Evolutionary conservation across 2,888 invertebrate genomes (phyloP).

Genomic region (Shargacucullia verbasci): DNA sequence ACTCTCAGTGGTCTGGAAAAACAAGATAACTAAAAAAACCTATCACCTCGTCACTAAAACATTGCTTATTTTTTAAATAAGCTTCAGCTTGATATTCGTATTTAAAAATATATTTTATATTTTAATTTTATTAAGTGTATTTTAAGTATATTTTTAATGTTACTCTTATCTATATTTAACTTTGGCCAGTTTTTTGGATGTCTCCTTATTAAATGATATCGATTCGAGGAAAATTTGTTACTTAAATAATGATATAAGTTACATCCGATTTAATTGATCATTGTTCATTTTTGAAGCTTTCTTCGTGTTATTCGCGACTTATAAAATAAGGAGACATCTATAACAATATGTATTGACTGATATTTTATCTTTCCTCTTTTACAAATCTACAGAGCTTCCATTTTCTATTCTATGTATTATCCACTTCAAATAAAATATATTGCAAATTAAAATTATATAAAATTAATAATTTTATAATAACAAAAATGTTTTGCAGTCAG

Average conservation of each 20-base stretch:
- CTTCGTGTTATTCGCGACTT: too few relatives aligned
- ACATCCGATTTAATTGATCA: background rate
- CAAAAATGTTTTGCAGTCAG: conserved; percentile 90
- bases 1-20: too few relatives aligned
- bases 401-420: conserved; percentile 50
- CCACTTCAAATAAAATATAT: conserved; percentile 51
- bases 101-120: conserved; percentile 35
- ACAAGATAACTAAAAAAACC: background rate
- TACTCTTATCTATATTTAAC: conserved; percentile 30
- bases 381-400: conserved; percentile 46
- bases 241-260: too few relatives aligned
- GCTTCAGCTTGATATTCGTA: conserved; percentile 45
- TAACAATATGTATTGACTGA: conserved; percentile 29
- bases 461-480: conserved; percentile 72
- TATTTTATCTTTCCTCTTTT: conserved; percentile 37
- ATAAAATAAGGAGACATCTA: conserved; percentile 30
- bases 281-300: too few relatives aligned
- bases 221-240: too few relatives aligned
- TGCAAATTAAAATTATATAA: conserved; percentile 66
- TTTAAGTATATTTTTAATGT: conserved; percentile 34
- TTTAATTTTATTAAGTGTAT: conserved; percentile 35
- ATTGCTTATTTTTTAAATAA: conserved; percentile 24
- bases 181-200: conserved; percentile 33
- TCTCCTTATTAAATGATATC: conserved; percentile 34
- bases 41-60: conserved; percentile 22